Base-by-base conservation (phyloP, 2,888 invertebrate genomes). In the Cephus nigrinus region DNA sequence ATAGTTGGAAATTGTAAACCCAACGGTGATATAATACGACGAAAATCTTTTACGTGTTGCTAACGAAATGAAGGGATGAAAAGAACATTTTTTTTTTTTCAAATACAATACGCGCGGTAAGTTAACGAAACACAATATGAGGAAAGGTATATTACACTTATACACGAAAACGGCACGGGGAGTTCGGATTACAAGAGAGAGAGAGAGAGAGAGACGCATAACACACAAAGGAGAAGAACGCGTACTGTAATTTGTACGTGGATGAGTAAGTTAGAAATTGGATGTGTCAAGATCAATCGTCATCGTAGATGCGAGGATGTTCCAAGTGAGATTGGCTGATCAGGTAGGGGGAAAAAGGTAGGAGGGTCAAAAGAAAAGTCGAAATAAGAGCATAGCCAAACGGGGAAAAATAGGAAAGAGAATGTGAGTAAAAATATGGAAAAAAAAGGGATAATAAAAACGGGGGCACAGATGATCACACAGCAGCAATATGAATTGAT, bases 401-500 rank as follows among this genome's bases (percentile, higher is more conserved):
- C 0, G 23, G 55, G 55, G 32, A 32, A 35, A 35, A 30, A 11
- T 15, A 31, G 77, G 69, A 11, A 78, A 32, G 32, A 31, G 72
- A 34, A 33, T n/a, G 33, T 23, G 4, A 72, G 40, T 32, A 12
- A 76, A 69, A 40, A 9, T 73, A 9, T 31, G 31, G 40, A 75
- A 68, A 23, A 23, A 40, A 55, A 23, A 9, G 23, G 9, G 74
- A 75, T 75, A 55, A 71, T 35, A 76, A 71, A 68, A 75, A 74
- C 69, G 75, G 77, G 80, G 80, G 82, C 82, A 82, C 84, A 84
- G 84, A 85, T 86, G 79, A 85, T 79, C 77, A 82, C 55, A 23
- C 88, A 88, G 90, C 91, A 91, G 92, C 92, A 92, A 92, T 91
- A 92, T 90, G 90, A 90, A 92, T 91, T 90, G 90, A 91, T 89